These are phyloP conservation scores for Jacana jacana DNA, from an alignment of 2,113 vertebrate genomes.

Conservation along the genomic window DNA sequence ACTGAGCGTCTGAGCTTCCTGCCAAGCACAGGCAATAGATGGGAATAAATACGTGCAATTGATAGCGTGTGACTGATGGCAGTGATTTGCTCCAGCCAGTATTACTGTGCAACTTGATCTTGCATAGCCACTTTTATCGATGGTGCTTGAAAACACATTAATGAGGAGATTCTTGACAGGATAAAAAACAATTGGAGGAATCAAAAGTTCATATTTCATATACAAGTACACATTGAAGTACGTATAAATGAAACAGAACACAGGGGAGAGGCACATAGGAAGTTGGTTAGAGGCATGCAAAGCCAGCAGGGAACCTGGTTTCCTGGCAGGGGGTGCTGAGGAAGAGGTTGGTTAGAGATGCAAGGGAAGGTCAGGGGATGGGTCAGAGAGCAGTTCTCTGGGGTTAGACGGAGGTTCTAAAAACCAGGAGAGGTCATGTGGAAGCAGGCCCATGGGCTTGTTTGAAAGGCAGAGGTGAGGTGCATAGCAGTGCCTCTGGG, in stretches of 20 bases:
- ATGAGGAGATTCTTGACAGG: not conserved
- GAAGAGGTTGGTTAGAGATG: not conserved
- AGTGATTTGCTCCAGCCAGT: not conserved
- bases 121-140: not conserved
- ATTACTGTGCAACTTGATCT: not conserved
- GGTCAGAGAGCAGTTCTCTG: not conserved
- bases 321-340: not conserved
- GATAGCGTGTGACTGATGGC: accelerated
- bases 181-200: not conserved
- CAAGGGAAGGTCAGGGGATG: not conserved
- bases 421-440: not conserved
- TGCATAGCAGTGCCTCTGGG: not conserved
- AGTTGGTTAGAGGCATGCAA: not conserved
- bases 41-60: not conserved
- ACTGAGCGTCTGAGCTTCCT: not conserved
- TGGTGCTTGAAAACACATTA: not conserved
- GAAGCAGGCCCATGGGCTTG: not conserved
- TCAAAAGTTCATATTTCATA: not conserved
- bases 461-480: not conserved
- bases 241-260: not conserved
- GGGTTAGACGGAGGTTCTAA: not conserved
- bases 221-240: not conserved
- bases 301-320: not conserved
- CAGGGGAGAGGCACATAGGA: not conserved
- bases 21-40: not conserved